phyloP scores from a whole-genome alignment of 2,888 invertebrate genomes.

The Scaptomyza parva region DNA sequence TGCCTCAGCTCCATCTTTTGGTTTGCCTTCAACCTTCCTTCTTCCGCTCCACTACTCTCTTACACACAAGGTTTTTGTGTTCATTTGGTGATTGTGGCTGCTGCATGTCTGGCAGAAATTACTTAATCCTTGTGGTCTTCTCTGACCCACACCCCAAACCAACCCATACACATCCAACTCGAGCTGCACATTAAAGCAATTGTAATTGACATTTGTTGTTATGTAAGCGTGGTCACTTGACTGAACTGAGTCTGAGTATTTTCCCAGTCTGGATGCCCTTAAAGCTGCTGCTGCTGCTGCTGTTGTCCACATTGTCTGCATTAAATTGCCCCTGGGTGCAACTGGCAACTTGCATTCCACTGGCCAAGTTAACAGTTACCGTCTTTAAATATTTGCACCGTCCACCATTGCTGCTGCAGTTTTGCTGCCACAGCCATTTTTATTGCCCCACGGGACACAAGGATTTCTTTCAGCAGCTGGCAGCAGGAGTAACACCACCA shows the following conservation, averaged over 20 bases:
- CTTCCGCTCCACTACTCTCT: slow-evolving; percentile 1
- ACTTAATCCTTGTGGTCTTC: slow-evolving; percentile 79
- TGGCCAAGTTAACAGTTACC: slow-evolving; percentile 40
- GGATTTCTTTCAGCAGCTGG: slow-evolving; percentile 50
- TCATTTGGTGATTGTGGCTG: slow-evolving; percentile 81
- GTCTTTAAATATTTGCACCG: slow-evolving; percentile 63
- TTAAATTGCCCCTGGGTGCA: slow-evolving; percentile 40
- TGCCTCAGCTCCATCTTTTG: slow-evolving; percentile 45
- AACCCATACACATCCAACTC: slow-evolving; percentile 1
- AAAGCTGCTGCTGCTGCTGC: slow-evolving; percentile 45
- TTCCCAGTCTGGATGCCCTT: slow-evolving; percentile 51
- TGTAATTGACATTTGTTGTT: slow-evolving; percentile 78
- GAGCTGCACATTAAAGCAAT: slow-evolving; percentile 68
- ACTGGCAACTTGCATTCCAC: slow-evolving; percentile 18
- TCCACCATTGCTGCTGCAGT: slow-evolving; percentile 44
- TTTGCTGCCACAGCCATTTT: slow-evolving; percentile 58
- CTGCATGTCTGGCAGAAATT: slow-evolving; percentile 82
- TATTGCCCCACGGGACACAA: slow-evolving; percentile 68
- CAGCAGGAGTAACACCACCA: background rate
- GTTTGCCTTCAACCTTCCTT: slow-evolving; percentile 8
- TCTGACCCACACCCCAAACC: slow-evolving; percentile 32
- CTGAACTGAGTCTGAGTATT: slow-evolving; percentile 55
- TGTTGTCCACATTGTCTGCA: slow-evolving; percentile 56
- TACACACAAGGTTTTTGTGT: slow-evolving; percentile 73
- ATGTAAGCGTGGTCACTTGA: slow-evolving; percentile 62